A percentile compares a stretch with the other conserved stretches of the same genome.
phyloP scores from a whole-genome alignment of 2,113 vertebrate species.

The Forbesichthys agassizii region DNA sequence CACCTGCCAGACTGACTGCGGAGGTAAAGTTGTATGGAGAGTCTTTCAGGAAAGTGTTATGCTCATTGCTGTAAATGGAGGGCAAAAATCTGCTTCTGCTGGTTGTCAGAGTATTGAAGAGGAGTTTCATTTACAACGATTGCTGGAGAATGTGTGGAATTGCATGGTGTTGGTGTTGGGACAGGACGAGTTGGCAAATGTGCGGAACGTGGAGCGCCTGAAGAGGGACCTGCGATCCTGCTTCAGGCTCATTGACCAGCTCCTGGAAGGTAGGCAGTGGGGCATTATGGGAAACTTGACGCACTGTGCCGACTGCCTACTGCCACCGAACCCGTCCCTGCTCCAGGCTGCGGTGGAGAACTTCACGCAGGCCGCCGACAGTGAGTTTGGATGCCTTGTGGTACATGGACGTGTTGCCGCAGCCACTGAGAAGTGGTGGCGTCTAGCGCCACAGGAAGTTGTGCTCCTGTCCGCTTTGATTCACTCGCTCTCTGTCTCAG shows the following conservation, averaged over 20 bases:
- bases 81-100: conserved; percentile 42
- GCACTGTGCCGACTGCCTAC: conserved; percentile 83
- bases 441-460: conserved; percentile 81
- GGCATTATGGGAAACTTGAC: conserved; percentile 83
- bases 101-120: conserved; percentile 63
- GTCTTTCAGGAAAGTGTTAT: conserved; percentile 88
- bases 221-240: conserved; percentile 88
- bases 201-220: conserved; percentile 86
- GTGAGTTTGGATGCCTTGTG: conserved; percentile 83
- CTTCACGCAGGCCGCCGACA: conserved; percentile 79
- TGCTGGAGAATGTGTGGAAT: conserved; percentile 87
- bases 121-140: conserved; percentile 73
- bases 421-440: conserved; percentile 90
- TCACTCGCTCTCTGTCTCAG: conserved; percentile 71
- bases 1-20: conserved; percentile 77
- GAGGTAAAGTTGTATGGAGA: conserved; percentile 84
- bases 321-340: conserved; percentile 69
- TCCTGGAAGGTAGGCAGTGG: conserved; percentile 74
- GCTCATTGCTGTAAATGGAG: conserved; percentile 83
- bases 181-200: conserved; percentile 81
- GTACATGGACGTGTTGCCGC: conserved; percentile 75
- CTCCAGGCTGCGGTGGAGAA: conserved; percentile 81
- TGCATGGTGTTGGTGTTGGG: conserved; percentile 91
- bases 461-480: conserved; percentile 83
- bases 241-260: conserved; percentile 84